Conservation (phyloP, 2,888 invertebrate genomes). For the Erebia palarica region DNA sequence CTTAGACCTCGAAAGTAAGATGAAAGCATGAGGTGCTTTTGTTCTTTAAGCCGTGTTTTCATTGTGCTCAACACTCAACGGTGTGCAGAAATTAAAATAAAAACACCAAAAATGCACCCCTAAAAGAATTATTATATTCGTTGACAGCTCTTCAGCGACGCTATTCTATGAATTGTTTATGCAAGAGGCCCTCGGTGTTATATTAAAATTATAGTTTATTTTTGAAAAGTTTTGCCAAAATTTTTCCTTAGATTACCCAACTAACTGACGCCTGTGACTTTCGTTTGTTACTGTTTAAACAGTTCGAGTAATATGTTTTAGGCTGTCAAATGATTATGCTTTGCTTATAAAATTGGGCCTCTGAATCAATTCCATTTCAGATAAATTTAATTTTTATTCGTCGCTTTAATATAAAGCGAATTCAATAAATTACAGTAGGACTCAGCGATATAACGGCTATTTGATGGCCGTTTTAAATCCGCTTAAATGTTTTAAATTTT, state of each 20-base stretch:
- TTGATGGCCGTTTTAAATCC: constrained; percentile 14
- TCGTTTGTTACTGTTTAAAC: too few relatives aligned
- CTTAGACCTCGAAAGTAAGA: background rate
- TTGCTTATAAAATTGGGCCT: too few relatives aligned
- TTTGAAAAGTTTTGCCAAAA: too few relatives aligned
- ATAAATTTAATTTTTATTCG: constrained; percentile 3
- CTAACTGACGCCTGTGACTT: too few relatives aligned
- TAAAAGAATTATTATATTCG: constrained; percentile 19
- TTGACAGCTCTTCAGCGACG: background rate
- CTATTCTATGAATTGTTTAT: constrained; percentile 23
- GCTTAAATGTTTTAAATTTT: constrained; percentile 12
- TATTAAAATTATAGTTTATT: constrained; percentile 49
- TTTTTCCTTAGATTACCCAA: too few relatives aligned
- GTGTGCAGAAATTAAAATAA: constrained; percentile 16
- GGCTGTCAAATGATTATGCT: too few relatives aligned
- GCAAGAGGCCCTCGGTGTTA: constrained; percentile 21
- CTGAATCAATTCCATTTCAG: background rate
- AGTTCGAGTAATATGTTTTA: too few relatives aligned
- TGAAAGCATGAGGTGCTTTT: constrained; percentile 3
- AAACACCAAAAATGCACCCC: constrained; percentile 17
- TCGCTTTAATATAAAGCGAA: background rate
- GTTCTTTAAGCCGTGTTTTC: constrained; percentile 1
- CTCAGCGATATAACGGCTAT: constrained; percentile 9
- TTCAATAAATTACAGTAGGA: constrained; percentile 3
- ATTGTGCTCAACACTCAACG: constrained; percentile 10